Evolutionary conservation across 2,888 invertebrate species (phyloP).

Genomic region (Epinotia bilunana): DNA sequence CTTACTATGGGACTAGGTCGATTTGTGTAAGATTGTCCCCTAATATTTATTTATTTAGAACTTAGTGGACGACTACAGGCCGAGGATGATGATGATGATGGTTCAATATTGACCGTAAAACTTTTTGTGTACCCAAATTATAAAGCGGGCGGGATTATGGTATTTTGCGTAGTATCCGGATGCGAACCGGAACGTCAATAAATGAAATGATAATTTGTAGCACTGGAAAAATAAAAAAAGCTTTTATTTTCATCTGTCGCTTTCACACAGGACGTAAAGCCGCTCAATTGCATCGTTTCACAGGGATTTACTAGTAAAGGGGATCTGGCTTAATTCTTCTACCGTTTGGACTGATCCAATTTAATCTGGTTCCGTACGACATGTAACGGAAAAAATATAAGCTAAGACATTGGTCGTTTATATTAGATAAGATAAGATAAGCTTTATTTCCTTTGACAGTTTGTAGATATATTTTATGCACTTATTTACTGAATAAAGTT

Average conservation of each 20-base stretch:
- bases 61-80: too few relatives aligned
- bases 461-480: too few relatives aligned
- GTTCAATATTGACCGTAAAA: neutral
- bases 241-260: slow-evolving; percentile 41
- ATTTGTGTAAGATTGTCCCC: too few relatives aligned
- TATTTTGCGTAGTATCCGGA: slow-evolving; percentile 19
- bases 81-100: too few relatives aligned
- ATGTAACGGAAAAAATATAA: slow-evolving; percentile 54
- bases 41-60: too few relatives aligned
- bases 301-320: slow-evolving; percentile 43
- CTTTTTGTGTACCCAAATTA: slow-evolving; percentile 7
- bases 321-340: slow-evolving; percentile 63
- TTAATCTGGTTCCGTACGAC: slow-evolving; percentile 63
- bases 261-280: slow-evolving; percentile 42
- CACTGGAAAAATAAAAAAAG: slow-evolving; percentile 27
- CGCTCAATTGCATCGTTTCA: slow-evolving; percentile 43
- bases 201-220: slow-evolving; percentile 43
- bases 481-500: too few relatives aligned
- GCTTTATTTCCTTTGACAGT: too few relatives aligned
- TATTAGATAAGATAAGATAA: too few relatives aligned
- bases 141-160: slow-evolving; percentile 28
- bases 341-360: slow-evolving; percentile 61
- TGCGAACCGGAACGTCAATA: slow-evolving; percentile 27
- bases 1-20: too few relatives aligned
- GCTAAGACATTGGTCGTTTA: slow-evolving; percentile 50